Evolutionary conservation across 2,888 invertebrate genomes (phyloP), one percentile per base, ranked within the genome.

Genomic region (Parascotia fuliginaria): DNA sequence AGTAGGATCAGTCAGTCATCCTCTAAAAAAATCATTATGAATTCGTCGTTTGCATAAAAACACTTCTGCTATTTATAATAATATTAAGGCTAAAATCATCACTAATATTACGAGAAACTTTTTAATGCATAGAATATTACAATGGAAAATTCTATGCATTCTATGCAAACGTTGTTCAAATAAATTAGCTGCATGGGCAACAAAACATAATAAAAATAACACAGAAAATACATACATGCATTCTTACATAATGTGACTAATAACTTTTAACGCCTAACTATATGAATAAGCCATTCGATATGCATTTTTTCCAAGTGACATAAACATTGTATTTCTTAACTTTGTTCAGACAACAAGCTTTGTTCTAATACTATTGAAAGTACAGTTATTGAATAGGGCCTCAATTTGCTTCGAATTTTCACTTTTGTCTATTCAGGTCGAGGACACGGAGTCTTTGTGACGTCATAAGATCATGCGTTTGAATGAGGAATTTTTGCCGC

Each of bases 351-450:
- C 16, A 3, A 9, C 6, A 29, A 9, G 16, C 3, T 24, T 22
- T 36, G 37, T 41, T 19, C 31, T 14, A 28, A 45, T 9, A 40
- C 9, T 33, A 7, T 46, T 34, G 12, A 47, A 42, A 44, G 13
- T 43, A 44, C 55, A 48, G 42, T 56, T 65, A 48, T 51, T 37
- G 53, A 49, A 60, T 65, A 61, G 60, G 56, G 50, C 56, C 50
- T 62, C 72, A 65, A 59, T 82, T 83, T 72, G 77, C 72, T 71
- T 62, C 57, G 77, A 33, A 85, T 86, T 91, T 91, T 89, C 90
- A 84, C 90, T 85, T 80, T 78, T 70, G 68, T 63, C 55, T 73
- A 83, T 84, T 68, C 68, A 68, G 89, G 90, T 89, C 89, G 90
- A 90, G 90, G 90, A 85, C 90, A 77, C 52, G 57, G 50, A 42